Evolutionary conservation across 2,113 vertebrate genomes (phyloP), one percentile per base, ranked within the genome.

Genomic region (Corythaixoides concolor): DNA sequence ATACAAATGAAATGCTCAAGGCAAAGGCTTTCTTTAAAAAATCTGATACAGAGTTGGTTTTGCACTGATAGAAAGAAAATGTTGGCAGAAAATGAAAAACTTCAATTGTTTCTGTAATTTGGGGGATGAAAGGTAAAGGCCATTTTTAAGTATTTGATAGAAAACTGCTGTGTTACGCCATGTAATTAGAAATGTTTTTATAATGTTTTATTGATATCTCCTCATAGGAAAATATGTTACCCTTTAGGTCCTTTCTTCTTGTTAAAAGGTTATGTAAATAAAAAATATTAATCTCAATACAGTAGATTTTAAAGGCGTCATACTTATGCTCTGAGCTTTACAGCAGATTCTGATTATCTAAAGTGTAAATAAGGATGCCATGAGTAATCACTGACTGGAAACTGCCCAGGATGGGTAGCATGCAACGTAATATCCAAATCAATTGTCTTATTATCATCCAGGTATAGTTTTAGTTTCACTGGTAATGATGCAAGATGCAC

Each of bases 1-100:
- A 91, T 97, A 97, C 97, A 97, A 98, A 97, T 96, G 27, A 95
- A 97, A 73, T 30, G 95, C 97, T 94, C 6, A 33, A 74, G 62
- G 94, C 89, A 62, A 73, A 33, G 64, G 49, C 72, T 91, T 94
- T 88, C 89, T 95, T 94, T 95, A 77, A 89, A 92, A 95, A 95
- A 94, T 97, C 95, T 88, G 95, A 94, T 95, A 82, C 59, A 63
- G 89, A 60, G 30, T 85, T 50, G 37, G 69, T 85, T 94, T 97
- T 93, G 85, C 72, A 89, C 90, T 68, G 93, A 94, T 85, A 78
- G 79, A 55, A 84, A 59, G 78, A 85, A 90, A 89, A 77, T 27
- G 35, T 89, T 87, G 90, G 95, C 94, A 81, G 74, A 87, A 96
- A 95, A 97, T 90, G 15, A 89, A 91, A 94, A 96, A 72, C 90